phyloP scores from a whole-genome alignment of 2,888 invertebrate species.

The Lymantria monacha region DNA sequence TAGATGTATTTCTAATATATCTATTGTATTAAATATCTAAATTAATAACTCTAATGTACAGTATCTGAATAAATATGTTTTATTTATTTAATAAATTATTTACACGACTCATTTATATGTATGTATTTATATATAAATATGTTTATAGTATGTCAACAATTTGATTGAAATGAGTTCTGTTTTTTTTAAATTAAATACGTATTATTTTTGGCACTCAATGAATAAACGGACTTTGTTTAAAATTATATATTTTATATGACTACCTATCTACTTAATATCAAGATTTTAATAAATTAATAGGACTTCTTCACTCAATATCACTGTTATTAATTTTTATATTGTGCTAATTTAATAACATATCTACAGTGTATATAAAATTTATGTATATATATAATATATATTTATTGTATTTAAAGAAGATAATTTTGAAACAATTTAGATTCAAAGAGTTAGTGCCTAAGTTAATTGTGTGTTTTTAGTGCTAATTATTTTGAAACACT shows the following conservation, averaged over 20 bases:
- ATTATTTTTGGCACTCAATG: slow-evolving; percentile 44
- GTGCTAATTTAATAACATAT: slow-evolving; percentile 23
- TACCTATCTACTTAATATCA: slow-evolving; percentile 37
- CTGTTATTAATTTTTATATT: slow-evolving; percentile 21
- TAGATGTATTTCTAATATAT: too few relatives aligned
- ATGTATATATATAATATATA: background rate
- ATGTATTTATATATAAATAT: too few relatives aligned
- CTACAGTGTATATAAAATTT: background rate
- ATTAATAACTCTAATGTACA: too few relatives aligned
- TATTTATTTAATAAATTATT: too few relatives aligned
- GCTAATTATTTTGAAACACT: slow-evolving; percentile 6
- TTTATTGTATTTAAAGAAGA: background rate
- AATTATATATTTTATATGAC: slow-evolving; percentile 35
- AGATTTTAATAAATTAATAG: slow-evolving; percentile 30
- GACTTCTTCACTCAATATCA: slow-evolving; percentile 16
- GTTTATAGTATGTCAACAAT: too few relatives aligned
- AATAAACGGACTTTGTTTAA: slow-evolving; percentile 27
- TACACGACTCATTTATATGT: too few relatives aligned
- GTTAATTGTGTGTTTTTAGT: slow-evolving; percentile 9
- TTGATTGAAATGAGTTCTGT: too few relatives aligned
- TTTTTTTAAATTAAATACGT: slow-evolving; percentile 16
- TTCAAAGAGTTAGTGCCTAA: background rate
- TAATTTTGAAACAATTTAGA: slow-evolving; percentile 1
- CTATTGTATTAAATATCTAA: too few relatives aligned
- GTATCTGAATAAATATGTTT: too few relatives aligned